A percentile compares a stretch with the other conserved stretches of the same genome.
Conservation (phyloP, 2,888 invertebrate genomes). For the Congeria kusceri region DNA sequence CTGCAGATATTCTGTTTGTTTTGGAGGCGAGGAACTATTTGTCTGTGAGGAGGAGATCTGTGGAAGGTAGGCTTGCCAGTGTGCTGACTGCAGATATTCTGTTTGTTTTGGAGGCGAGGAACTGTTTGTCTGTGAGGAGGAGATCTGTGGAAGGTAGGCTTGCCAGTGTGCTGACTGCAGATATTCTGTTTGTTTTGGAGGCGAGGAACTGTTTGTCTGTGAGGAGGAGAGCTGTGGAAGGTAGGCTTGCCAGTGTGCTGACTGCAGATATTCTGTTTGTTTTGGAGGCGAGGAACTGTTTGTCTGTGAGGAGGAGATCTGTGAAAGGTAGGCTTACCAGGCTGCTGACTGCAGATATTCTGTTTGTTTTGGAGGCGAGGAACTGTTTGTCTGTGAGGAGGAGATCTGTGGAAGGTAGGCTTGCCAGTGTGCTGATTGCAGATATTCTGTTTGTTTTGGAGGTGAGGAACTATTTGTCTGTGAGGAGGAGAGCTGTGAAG, state of each 20-base stretch:
- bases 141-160: constrained; percentile 53
- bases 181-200: constrained; percentile 56
- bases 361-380: constrained; percentile 56
- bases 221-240: constrained; percentile 48
- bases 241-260: too few species aligned
- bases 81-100: constrained; percentile 59
- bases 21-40: constrained; percentile 40
- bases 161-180: too few species aligned
- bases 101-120: constrained; percentile 54
- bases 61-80: constrained; percentile 58
- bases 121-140: constrained; percentile 46
- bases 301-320: too few species aligned
- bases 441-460: constrained; percentile 13
- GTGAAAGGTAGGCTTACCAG: too few species aligned
- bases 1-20: constrained; percentile 60
- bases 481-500: too few species aligned
- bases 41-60: constrained; percentile 51
- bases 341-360: too few species aligned
- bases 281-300: too few species aligned
- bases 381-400: constrained; percentile 46
- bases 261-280: too few species aligned
- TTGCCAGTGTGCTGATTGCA: too few species aligned
- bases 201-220: constrained; percentile 48
- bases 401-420: constrained; percentile 52
- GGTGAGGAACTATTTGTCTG: too few species aligned